Evolutionary conservation across 2,113 vertebrate genomes (phyloP).

Genomic region (Nerophis lumbriciformis): DNA sequence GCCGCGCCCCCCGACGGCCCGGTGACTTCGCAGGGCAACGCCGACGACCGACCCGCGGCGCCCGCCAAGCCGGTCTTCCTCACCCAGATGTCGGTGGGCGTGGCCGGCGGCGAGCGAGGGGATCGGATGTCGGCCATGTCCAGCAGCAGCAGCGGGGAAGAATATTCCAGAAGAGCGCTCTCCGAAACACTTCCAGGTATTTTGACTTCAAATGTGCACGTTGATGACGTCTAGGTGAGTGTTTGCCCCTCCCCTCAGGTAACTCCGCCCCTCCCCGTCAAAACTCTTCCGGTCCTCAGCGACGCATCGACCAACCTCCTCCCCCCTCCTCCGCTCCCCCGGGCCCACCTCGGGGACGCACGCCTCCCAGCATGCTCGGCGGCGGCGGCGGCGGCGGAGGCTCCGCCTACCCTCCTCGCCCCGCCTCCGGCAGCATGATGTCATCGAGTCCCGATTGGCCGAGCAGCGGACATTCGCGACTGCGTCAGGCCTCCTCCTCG

Average conservation of each 20-base stretch:
- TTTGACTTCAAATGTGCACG: too few species aligned
- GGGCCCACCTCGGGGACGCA: conserved; percentile 80
- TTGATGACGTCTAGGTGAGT: conserved; percentile 1
- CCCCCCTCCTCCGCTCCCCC: conserved; percentile 73
- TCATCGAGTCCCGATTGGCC: conserved; percentile 78
- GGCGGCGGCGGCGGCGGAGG: conserved; percentile 31
- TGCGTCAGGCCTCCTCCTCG: conserved; percentile 89
- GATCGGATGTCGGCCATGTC: conserved; percentile 58
- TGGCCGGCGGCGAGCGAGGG: conserved; percentile 26
- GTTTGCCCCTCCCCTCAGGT: conserved; percentile 23
- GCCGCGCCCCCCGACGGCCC: conserved; percentile 81
- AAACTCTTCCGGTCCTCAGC: conserved; percentile 76
- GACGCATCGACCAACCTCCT: conserved; percentile 89
- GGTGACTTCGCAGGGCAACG: conserved; percentile 85
- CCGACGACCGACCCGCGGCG: conserved; percentile 71
- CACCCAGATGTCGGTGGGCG: conserved; percentile 64
- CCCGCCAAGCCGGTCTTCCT: conserved; percentile 78
- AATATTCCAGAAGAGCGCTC: conserved; percentile 81
- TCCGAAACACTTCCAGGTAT: conserved; percentile 75
- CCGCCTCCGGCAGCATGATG: conserved; percentile 86
- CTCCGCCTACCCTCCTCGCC: conserved; percentile 80
- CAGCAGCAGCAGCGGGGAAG: conserved; percentile 77
- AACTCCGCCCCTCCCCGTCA: conserved; percentile 39
- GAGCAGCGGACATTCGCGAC: conserved; percentile 63
- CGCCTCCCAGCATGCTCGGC: conserved; percentile 84